Base-by-base conservation (phyloP, 2,797 vertebrate species). In the Clamator glandarius region DNA sequence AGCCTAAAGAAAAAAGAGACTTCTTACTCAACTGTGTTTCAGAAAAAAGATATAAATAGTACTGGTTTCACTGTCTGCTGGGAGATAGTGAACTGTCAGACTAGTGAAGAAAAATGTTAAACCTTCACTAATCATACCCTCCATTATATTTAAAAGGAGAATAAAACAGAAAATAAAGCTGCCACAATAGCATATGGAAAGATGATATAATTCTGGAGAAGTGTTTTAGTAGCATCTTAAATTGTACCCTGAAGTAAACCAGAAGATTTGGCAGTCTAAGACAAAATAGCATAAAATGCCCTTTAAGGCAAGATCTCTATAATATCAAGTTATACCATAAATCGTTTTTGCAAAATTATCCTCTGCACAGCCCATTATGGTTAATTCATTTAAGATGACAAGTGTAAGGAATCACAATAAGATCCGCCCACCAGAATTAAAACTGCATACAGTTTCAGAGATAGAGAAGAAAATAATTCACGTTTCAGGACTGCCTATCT, bases 241-340 rank as follows among this genome's bases (percentile, higher is more conserved):
- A 95, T 61, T 84, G 61, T 41, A 87, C 57, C 68, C 92, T 84
- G 63, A 92, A 94, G 86, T 70, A 69, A 95, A 87, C 58, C 33
- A 36, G 15, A 83, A 68, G 57, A 94, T 75, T 59, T 59, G 39
- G 59, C 55, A 87, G 28, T 4, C 28, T 67, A 69, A 84, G 51
- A 73, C n/a, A 42, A 88, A 92, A 88, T 5, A 61, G 44, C 48
- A 70, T 42, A 33, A 95, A 84, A 92, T 59, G 51, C 8, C 55
- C 63, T 88, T 92, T 39, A 72, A 39, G 70, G 69, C 42, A 55
- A 85, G 66, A 28, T 91, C 66, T n/a, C 23, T 2, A 55, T 61
- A 31, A 84, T 48, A 88, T 18, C 46, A 61, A 75, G 55, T 57
- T 39, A 12, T 42, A 84, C 28, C 87, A 69, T 63, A 91, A 81